Evolutionary conservation across 2,113 vertebrate species (phyloP), one percentile per base, ranked within the genome.

Genomic region (Micromys minutus): DNA sequence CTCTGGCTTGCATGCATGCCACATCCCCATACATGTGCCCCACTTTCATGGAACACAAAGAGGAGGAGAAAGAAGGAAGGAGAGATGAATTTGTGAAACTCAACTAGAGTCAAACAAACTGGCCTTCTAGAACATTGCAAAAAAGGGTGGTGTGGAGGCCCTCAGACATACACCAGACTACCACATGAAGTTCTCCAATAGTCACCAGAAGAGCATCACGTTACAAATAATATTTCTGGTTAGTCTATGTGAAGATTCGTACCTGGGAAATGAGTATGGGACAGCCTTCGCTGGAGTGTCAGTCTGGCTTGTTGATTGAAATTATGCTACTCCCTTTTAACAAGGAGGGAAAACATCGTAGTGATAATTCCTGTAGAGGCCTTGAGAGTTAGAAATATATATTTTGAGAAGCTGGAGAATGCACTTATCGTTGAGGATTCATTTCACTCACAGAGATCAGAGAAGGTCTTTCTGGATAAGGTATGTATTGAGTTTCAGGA

Each of bases 391-490:
- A 90, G 87, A 98, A 96, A 95, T 97, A 88, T 92, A 95, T 96
- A 94, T 97, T 98, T 96, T 93, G 67, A 95, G 97, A 97, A 96
- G 97, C 29, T 95, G 61, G 76, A 90, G 92, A 93, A 59, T 90
- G 65, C 93, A 89, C 94, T 96, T 87, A 52, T 17, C 98, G 97
- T 97, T 98, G 96, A 63, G 96, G 98, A 97, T 98, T 97, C 97
- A 98, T 95, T 98, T 97, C 97, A 97, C 96, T 97, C 96, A 87
- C 89, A 22, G 97, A 97, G 97, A 98, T 98, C 97, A 98, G 97
- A 21, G 98, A 98, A 98, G 97, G 97, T 98, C 97, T 98, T 92
- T 74, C 91, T 93, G 97, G 97, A 95, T 81, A 97, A 97, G 98
- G 96, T 96, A 69, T 92, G 94, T 91, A 96, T 96, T 6, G 0